Evolutionary conservation across 2,888 invertebrate species (phyloP), one percentile per base, ranked within the genome.

Genomic region (Idaea straminata): DNA sequence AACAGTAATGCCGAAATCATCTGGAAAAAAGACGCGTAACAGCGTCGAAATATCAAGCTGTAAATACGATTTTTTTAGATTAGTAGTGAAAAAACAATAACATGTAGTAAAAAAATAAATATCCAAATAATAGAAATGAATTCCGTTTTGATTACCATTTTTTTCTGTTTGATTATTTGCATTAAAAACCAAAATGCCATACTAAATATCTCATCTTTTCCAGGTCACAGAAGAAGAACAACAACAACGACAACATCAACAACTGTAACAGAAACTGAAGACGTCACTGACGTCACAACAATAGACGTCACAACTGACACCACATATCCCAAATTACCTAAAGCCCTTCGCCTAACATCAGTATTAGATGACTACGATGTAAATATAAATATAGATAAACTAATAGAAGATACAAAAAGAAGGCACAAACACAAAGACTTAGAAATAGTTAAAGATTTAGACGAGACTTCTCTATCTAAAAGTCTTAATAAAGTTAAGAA

Each of bases 151-250:
- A 25, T 25, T 3, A 25, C 25, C 25, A 25, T 25, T 25, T 25
- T 25, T 25, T 25, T 25, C 25, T 25, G 25, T 25, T 25, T 25
- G 3, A 25, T 25, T 25, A 25, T 15, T 57, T 57, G 1, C 57
- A 57, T 57, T 1, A 25, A 25, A 25, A 25, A 25, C 3, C 25
- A 25, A 57, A 1, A 57, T 3, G 57, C 57, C 15, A 57, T 3
- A 13, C 15, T 16, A 58, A 58, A 13, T 15, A 7, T 16, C 59
- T 13, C 71, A 69, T 69, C 61, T 66, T 67, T 76, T 61, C 60
- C 85, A 92, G 92, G 91, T 80, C 92, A 92, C 76, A 87, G 90
- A 77, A 88, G 92, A 89, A 92, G 91, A 88, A 91, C 88, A 62
- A 86, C 87, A 35, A 86, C 91, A n/a, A 86, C 89, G 64, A 81